phyloP scores from a whole-genome alignment of 2,888 invertebrate genomes.

The Agonopterix arenella region DNA sequence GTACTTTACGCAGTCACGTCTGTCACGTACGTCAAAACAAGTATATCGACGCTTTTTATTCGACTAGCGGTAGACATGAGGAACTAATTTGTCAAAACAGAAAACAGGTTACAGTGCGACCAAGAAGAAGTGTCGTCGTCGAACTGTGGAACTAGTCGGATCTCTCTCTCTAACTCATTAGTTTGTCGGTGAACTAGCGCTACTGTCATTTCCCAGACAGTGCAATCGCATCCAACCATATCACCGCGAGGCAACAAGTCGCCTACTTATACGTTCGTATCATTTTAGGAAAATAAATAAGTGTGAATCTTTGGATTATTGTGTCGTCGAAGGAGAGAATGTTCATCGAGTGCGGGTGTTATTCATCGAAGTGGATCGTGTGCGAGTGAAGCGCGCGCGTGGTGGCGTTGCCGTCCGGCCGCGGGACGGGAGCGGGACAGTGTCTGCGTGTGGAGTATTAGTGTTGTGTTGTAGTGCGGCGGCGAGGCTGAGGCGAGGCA shows the following conservation, averaged over 20 bases:
- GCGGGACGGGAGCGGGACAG: neutral
- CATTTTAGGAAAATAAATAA: neutral
- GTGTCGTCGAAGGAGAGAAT: neutral
- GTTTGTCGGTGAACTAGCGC: neutral
- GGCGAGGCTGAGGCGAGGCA: neutral
- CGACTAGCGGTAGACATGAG: slow-evolving; percentile 60
- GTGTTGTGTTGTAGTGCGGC: too few species aligned
- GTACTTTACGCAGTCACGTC: too few species aligned
- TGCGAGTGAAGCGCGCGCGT: neutral
- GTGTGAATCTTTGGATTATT: neutral
- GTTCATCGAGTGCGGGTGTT: neutral
- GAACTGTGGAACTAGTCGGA: slow-evolving; percentile 18
- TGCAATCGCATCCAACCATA: neutral
- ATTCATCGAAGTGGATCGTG: neutral
- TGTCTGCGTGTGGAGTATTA: slow-evolving; percentile 31
- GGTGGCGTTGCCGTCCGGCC: neutral
- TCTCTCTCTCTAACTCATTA: slow-evolving; percentile 35
- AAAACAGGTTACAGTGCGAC: slow-evolving; percentile 62
- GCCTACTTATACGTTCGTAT: neutral
- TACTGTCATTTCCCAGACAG: neutral
- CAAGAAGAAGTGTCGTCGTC: slow-evolving; percentile 26
- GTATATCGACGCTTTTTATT: slow-evolving; percentile 37
- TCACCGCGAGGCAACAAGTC: neutral
- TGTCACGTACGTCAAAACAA: slow-evolving; percentile 19
- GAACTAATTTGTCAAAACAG: slow-evolving; percentile 74